Evolutionary conservation across 1,140 invertebrate genomes (phyloP).

Genomic region (Drosophila tsacasi): DNA sequence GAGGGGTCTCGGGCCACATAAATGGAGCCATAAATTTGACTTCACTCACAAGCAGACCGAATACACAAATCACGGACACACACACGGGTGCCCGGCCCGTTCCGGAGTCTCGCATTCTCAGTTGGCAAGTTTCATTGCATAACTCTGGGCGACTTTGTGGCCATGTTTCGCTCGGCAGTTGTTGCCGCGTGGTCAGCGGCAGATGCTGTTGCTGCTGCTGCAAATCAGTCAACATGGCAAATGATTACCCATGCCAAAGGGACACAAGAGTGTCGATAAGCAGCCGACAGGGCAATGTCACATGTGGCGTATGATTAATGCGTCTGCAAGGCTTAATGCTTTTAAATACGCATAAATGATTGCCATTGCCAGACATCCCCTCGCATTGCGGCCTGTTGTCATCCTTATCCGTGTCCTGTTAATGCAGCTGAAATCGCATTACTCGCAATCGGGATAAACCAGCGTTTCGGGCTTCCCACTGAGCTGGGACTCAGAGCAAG

Average conservation of each 20-base stretch:
- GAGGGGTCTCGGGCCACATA: conserved; percentile 33
- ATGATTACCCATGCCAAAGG: conserved; percentile 21
- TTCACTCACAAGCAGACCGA: conserved; percentile 33
- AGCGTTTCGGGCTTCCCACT: not conserved
- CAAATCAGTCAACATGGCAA: conserved; percentile 62
- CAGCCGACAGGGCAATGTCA: conserved; percentile 33
- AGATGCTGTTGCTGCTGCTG: conserved; percentile 28
- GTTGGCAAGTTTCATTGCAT: conserved; percentile 48
- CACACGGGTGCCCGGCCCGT: not conserved
- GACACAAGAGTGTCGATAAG: conserved; percentile 46
- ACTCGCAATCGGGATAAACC: conserved; percentile 15
- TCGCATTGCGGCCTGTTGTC: conserved; percentile 5
- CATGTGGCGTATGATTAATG: conserved; percentile 71
- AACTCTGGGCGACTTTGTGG: conserved; percentile 55
- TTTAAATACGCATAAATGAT: conserved; percentile 67
- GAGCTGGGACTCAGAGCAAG: conserved; percentile 8
- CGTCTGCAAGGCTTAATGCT: conserved; percentile 58
- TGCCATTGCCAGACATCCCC: conserved; percentile 14
- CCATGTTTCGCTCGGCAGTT: conserved; percentile 14
- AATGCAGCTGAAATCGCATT: conserved; percentile 45
- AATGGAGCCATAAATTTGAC: conserved; percentile 55
- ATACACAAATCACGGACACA: conserved; percentile 42
- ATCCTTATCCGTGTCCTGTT: conserved; percentile 31
- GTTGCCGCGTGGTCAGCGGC: conserved; percentile 28
- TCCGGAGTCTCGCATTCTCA: conserved; percentile 3